Evolutionary conservation across 2,888 invertebrate genomes (phyloP).

Genomic region (Conistra vaccinii): DNA sequence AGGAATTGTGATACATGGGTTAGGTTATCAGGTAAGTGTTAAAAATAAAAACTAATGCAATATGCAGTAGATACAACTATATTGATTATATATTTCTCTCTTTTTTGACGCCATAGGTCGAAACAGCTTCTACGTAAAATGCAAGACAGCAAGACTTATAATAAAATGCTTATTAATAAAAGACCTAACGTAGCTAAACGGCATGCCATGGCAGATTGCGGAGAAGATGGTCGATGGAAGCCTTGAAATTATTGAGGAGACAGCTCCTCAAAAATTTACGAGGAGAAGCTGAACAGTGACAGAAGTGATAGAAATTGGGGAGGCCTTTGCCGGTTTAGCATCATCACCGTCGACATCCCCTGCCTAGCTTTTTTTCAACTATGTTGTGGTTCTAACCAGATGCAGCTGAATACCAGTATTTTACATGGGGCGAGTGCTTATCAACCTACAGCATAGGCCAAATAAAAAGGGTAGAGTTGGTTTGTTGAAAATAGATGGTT

Average conservation of each 20-base stretch:
- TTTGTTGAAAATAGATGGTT: no score
- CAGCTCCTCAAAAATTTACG: background rate
- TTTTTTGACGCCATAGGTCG: background rate
- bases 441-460: background rate
- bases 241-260: no score
- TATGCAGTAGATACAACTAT: background rate
- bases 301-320: background rate
- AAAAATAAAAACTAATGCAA: background rate
- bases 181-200: no score
- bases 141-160: background rate
- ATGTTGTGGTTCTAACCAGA: background rate
- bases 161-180: no score
- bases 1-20: background rate
- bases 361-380: background rate
- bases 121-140: background rate
- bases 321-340: background rate
- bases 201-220: no score
- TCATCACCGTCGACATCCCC: no score
- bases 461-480: background rate
- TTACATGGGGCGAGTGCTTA: no score
- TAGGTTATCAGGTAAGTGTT: background rate
- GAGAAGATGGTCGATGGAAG: background rate
- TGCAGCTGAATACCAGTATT: background rate
- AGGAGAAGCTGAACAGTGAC: background rate
- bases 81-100: background rate